Conservation (phyloP, 2,888 invertebrate genomes). For the Conus canariensis region DNA sequence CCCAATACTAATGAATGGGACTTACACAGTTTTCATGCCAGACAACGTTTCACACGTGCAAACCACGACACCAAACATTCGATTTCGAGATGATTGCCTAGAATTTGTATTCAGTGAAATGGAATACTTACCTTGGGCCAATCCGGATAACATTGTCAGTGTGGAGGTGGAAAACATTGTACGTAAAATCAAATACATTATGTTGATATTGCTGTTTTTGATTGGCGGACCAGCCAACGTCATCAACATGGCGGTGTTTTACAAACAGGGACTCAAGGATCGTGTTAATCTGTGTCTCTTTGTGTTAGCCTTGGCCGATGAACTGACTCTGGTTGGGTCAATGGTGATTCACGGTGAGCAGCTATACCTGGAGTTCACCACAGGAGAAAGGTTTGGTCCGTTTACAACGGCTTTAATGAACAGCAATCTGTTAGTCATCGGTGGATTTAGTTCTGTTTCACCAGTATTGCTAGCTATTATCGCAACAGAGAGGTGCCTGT, state of each 20-base stretch:
- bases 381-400: not conserved
- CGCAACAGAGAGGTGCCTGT: not conserved
- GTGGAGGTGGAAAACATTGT: not conserved
- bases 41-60: no score
- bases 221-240: conserved; percentile 22
- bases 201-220: not conserved
- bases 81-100: no score
- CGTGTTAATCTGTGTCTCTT: conserved; percentile 14
- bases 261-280: not conserved
- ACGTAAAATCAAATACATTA: not conserved
- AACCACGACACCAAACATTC: no score
- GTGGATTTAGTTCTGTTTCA: not conserved
- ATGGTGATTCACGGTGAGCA: not conserved
- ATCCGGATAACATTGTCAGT: not conserved
- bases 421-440: not conserved
- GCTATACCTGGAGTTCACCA: not conserved
- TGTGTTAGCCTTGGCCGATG: not conserved
- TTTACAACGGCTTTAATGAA: not conserved
- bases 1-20: no score
- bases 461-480: not conserved
- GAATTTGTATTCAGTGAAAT: not conserved
- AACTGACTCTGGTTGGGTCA: not conserved
- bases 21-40: no score
- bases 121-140: conserved; percentile 3
- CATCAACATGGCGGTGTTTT: conserved; percentile 26